Percentiles rank a stretch among this genome's conserved stretches.
phyloP scores from a whole-genome alignment of 2,888 invertebrate species.

The Drosophila anomalata region DNA sequence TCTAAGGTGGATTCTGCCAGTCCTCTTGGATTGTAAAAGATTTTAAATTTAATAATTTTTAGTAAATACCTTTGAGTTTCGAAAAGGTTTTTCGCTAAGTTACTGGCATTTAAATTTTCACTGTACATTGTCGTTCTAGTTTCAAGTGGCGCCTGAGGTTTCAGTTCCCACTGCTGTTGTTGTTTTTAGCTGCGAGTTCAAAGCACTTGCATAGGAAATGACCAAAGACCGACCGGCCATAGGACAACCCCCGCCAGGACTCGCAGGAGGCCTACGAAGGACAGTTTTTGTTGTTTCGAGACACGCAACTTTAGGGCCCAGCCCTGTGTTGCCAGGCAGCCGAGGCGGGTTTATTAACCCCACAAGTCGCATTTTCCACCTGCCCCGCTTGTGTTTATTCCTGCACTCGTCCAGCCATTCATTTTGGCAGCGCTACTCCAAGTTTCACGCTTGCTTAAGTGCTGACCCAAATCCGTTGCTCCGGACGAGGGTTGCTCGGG shows the following conservation, averaged over 20 bases:
- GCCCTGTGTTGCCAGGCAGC: constrained; percentile 27
- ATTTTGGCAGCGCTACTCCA: constrained; percentile 38
- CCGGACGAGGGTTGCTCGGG: constrained; percentile 44
- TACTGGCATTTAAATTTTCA: neutral
- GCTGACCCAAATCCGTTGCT: constrained; percentile 61
- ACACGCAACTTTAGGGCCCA: constrained; percentile 80
- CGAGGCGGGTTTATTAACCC: constrained; percentile 73
- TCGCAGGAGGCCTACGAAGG: constrained; percentile 15
- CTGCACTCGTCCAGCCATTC: constrained; percentile 31
- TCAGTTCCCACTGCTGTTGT: constrained; percentile 23
- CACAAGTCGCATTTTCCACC: constrained; percentile 58
- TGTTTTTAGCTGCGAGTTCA: constrained; percentile 49
- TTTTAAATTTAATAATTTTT: neutral
- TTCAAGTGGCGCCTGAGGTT: constrained; percentile 42
- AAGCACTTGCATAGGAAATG: constrained; percentile 69
- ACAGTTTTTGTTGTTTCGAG: constrained; percentile 50
- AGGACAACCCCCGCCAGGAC: constrained; percentile 1
- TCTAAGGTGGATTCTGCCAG: neutral
- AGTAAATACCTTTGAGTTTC: neutral
- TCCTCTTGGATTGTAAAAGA: neutral
- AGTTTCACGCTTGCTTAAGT: constrained; percentile 66
- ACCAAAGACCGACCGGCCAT: constrained; percentile 43
- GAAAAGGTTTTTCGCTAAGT: neutral
- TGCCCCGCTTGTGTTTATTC: constrained; percentile 41
- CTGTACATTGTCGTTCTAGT: constrained; percentile 19